A percentile compares a stretch with the other conserved stretches of the same genome.
Conservation (phyloP, 2,888 invertebrate species). For the Petrophora chlorosata region DNA sequence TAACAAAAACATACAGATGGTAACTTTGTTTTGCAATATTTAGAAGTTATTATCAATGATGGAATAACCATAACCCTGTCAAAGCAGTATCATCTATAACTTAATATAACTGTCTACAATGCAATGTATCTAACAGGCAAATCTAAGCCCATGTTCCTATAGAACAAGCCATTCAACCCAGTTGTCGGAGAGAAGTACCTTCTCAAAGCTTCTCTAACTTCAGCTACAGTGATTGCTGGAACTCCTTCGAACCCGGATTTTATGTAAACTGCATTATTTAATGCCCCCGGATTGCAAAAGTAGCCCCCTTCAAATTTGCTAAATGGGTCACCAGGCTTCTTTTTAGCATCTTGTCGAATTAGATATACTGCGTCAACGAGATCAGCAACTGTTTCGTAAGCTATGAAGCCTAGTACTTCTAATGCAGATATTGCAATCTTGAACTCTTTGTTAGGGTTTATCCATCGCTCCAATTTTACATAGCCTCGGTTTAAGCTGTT, state of each 20-base stretch:
- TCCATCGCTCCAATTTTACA: conserved; percentile 84
- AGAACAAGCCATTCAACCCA: conserved; percentile 81
- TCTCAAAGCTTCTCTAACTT: conserved; percentile 92
- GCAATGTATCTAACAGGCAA: conserved; percentile 66
- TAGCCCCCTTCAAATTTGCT: conserved; percentile 86
- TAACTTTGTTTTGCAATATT: too few relatives aligned
- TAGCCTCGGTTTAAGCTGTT: conserved; percentile 79
- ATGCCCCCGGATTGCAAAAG: conserved; percentile 85
- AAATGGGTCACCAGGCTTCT: conserved; percentile 87
- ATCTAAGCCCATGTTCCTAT: conserved; percentile 74
- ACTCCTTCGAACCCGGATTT: conserved; percentile 86
- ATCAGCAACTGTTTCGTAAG: conserved; percentile 95
- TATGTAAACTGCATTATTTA: conserved; percentile 81
- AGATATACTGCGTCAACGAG: conserved; percentile 93
- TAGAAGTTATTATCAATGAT: too few relatives aligned
- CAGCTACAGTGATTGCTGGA: conserved; percentile 89
- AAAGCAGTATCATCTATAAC: neutral
- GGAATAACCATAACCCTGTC: too few relatives aligned
- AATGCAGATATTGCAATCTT: conserved; percentile 86
- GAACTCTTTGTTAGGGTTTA: conserved; percentile 85
- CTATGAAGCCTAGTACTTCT: conserved; percentile 92
- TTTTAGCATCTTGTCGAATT: conserved; percentile 89
- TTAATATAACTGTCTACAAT: conserved; percentile 48
- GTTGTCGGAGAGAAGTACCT: conserved; percentile 86
- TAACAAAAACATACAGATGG: too few relatives aligned